These are phyloP conservation scores for Tichodroma muraria DNA, from an alignment of 2,113 vertebrate species.

Conservation along the genomic window DNA sequence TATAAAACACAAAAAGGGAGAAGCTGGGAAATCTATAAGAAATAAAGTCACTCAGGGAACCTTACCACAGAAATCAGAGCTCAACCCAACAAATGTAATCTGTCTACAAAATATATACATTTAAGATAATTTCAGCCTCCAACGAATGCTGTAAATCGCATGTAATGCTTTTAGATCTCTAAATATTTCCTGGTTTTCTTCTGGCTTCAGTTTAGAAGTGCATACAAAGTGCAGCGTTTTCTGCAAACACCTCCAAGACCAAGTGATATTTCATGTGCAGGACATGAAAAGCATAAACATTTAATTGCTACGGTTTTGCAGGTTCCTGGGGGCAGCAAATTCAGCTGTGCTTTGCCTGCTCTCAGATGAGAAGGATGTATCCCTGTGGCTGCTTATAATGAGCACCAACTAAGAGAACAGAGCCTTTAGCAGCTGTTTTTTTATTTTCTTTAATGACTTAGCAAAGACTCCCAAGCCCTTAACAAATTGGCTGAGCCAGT, in stretches of 20 bases:
- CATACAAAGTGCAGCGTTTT: background rate
- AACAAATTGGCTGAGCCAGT: background rate
- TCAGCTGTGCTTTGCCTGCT: background rate
- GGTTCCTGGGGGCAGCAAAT: background rate
- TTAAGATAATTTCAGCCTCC: background rate
- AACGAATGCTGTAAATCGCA: background rate
- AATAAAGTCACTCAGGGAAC: background rate
- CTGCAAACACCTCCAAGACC: slow-evolving; percentile 1
- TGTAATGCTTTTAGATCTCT: background rate
- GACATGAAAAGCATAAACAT: background rate
- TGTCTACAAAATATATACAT: background rate
- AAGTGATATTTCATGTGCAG: background rate
- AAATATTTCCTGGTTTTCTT: background rate
- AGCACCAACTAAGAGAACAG: background rate
- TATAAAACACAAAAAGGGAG: background rate
- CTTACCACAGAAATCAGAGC: background rate
- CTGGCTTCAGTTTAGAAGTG: background rate
- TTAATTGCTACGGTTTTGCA: background rate
- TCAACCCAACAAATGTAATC: background rate
- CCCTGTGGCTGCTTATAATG: slow-evolving; percentile 11
- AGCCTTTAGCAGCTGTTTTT: background rate
- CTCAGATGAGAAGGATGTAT: background rate
- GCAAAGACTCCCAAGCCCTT: background rate
- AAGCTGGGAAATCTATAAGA: background rate
- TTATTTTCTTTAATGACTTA: background rate